phyloP scores from a whole-genome alignment of 1,140 invertebrate species.

The Lepidurus couesii region DNA sequence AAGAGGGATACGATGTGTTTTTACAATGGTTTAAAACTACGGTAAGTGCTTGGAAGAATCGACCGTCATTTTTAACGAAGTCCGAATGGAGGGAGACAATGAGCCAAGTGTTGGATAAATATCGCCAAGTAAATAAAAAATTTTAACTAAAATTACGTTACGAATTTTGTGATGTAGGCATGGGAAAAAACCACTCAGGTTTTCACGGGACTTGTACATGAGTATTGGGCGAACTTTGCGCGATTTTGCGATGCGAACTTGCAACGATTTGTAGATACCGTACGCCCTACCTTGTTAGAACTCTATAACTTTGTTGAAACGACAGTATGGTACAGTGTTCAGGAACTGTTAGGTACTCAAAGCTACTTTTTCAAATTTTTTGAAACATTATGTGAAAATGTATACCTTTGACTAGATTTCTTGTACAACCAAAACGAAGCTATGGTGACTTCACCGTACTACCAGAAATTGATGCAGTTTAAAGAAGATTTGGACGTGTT shows the following conservation, averaged over 20 bases:
- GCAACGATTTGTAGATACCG: constrained; percentile 61
- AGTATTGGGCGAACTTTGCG: constrained; percentile 43
- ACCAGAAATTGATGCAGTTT: constrained; percentile 66
- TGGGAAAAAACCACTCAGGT: neutral
- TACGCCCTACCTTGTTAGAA: constrained; percentile 69
- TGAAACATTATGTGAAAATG: neutral
- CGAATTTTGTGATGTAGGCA: neutral
- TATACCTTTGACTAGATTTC: constrained; percentile 55
- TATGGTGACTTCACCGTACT: constrained; percentile 70
- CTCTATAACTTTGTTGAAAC: constrained; percentile 67
- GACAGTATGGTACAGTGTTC: constrained; percentile 62
- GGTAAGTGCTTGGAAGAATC: neutral
- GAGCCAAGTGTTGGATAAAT: neutral
- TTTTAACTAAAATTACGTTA: no score
- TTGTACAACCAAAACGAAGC: constrained; percentile 70
- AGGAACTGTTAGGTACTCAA: constrained; percentile 54
- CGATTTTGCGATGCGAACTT: constrained; percentile 56
- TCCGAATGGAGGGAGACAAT: neutral
- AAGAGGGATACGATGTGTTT: neutral
- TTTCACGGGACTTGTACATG: neutral
- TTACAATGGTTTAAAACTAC: neutral
- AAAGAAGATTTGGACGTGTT: constrained; percentile 69
- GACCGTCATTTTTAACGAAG: neutral
- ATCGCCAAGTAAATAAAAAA: neutral
- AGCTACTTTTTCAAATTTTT: neutral